Percentiles rank a stretch among this genome's conserved stretches.
Conservation (phyloP, 2,113 vertebrate species). For the Hiodon tergisus region DNA sequence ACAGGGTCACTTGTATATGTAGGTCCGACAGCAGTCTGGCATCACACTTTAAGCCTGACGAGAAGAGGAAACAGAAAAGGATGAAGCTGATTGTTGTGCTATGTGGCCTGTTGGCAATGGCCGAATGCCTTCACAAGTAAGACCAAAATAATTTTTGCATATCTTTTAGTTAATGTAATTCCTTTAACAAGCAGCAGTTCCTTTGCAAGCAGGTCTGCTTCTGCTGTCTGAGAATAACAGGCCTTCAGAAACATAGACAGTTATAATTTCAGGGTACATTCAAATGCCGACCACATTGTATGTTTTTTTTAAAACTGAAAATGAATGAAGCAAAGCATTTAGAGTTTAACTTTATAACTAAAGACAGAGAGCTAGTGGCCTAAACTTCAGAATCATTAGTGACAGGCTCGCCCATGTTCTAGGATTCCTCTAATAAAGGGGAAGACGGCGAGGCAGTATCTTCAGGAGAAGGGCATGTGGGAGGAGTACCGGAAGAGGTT, state of each 20-base stretch:
- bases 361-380: neutral
- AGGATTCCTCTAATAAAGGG: conserved; percentile 67
- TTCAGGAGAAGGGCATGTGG: conserved; percentile 60
- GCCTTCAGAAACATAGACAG: too few relatives aligned
- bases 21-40: conserved; percentile 4
- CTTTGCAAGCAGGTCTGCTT: too few relatives aligned
- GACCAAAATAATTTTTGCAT: neutral
- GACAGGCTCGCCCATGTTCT: neutral
- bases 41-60: conserved; percentile 21
- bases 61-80: conserved; percentile 15
- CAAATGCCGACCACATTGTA: neutral
- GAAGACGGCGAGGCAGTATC: conserved; percentile 51
- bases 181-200: too few relatives aligned
- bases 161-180: too few relatives aligned
- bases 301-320: neutral
- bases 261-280: conserved; percentile 18
- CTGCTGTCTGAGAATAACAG: too few relatives aligned
- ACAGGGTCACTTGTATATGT: conserved; percentile 39
- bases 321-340: neutral
- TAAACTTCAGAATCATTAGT: neutral
- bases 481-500: conserved; percentile 36
- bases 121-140: conserved; percentile 55
- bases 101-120: conserved; percentile 47
- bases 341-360: neutral
- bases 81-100: conserved; percentile 58